Base-by-base conservation (phyloP, 1,140 invertebrate species). In the Popillia japonica region DNA sequence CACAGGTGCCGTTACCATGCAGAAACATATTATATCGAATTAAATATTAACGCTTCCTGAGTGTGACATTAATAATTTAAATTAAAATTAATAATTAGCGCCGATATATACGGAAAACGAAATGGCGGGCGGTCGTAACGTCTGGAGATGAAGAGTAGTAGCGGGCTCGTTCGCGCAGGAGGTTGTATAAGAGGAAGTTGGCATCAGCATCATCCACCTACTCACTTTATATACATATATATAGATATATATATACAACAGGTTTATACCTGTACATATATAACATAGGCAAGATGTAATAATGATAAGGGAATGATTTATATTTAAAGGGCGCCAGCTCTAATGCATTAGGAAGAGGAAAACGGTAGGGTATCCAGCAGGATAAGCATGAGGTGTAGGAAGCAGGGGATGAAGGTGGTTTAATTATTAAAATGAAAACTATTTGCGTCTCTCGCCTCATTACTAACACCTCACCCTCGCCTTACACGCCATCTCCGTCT, bases 41-140 rank as follows among this genome's bases (percentile, higher is more conserved):
- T 68, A 68, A 68, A 68, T 68, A 68, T 68, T 68, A 68, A 27
- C 22, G 22, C 61, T 6, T 23, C 61, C 61, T 68, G 61, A 68
- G 61, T 68, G 27, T 27, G 22, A 68, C 27, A 68, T 27, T 68
- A 68, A 68, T 68, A 55, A 55, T 55, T 55, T 68, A 34, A 68
- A 68, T 68, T 68, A 68, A 68, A 68, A 68, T 68, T 68, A 68
- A 68, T 68, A 68, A 68, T 68, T 68, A 68, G 61, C 20, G 61
- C 61, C 22, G 61, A 55, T 55, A 55, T 34, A 14, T 22, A 10
- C 4, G 27, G 59, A 11, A 22, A 68, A 68, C 11, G 61, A 68
- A 34, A 68, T 68, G 61, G 61, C 20, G 3, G 22, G 22, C 20
- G 61, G 20, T 23, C 61, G 22, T 14, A 27, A 68, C 22, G 20